phyloP scores from a whole-genome alignment of 1,140 invertebrate species.

The Drosophila oshimai region DNA sequence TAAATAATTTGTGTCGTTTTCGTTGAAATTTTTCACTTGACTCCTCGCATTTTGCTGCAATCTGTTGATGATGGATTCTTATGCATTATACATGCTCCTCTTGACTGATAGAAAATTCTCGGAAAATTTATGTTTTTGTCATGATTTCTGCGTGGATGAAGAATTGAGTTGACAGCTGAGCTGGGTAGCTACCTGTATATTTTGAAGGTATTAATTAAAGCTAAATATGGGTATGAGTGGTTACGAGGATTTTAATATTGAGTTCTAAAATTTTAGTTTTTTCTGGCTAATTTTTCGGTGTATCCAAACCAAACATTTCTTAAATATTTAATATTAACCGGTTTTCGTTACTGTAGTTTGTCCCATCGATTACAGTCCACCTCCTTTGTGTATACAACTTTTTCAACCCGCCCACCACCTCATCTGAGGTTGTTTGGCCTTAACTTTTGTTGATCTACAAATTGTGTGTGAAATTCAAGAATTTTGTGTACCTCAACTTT shows the following conservation, averaged over 20 bases:
- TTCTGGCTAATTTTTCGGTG: no score
- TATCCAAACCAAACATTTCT: no score
- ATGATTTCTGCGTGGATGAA: conserved; percentile 10
- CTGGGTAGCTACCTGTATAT: neutral
- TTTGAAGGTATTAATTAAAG: neutral
- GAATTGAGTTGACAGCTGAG: conserved; percentile 21
- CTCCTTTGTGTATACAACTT: neutral
- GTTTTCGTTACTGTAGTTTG: neutral
- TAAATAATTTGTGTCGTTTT: conserved; percentile 40
- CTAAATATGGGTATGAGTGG: neutral
- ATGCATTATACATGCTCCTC: conserved; percentile 36
- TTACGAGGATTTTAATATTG: neutral
- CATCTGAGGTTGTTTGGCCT: conserved; percentile 8
- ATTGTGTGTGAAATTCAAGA: conserved; percentile 31
- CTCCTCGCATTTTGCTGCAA: conserved; percentile 29
- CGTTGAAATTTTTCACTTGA: conserved; percentile 36
- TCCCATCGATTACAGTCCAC: neutral
- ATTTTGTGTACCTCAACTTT: conserved; percentile 39
- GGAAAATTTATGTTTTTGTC: conserved; percentile 21
- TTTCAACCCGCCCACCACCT: neutral
- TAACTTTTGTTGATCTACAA: conserved; percentile 20
- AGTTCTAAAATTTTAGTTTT: no score
- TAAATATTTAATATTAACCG: no score
- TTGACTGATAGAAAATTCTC: conserved; percentile 39
- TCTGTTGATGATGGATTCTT: conserved; percentile 42